Base-by-base conservation (phyloP, 2,797 vertebrate genomes). In the Enteromius mattozi region DNA sequence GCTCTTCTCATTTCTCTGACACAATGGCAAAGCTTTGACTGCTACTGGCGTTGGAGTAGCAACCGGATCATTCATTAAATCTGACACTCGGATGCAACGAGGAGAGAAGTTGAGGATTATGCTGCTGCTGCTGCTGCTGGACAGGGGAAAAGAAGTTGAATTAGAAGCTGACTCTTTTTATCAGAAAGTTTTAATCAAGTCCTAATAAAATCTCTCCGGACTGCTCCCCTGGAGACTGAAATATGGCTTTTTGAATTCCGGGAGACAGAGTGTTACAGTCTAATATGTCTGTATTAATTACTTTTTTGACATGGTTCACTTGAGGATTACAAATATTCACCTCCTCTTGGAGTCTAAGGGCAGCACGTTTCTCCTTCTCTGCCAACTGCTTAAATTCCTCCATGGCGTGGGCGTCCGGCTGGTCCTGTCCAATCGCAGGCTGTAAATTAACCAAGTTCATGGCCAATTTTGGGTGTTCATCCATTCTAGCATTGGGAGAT, bases 281-380 rank as follows among this genome's bases (percentile, higher is more conserved):
- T 76, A 61, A 80, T 33, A 66, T 77, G 49, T 85, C 76, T 71
- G 66, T 30, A 83, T 74, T 85, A 85, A 69, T 83, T 66, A 76
- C 71, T 47, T 70, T 83, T 78, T 51, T 8, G 51, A 74, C 70
- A 74, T 56, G 78, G 78, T 85, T 82, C 40, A 65, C 80, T 82
- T 83, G 80, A 83, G 77, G 71, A 69, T 81, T 75, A 68, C 74
- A 72, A 63, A 71, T 40, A 30, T 65, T 49, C 81, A 90, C 90
- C 93, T 91, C 84, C 17, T 82, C 81, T 40, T 91, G 87, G 45
- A 81, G 80, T 79, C 80, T 79, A 10, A 91, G 83, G 8, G 87
- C 86, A 19, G 51, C 75, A 24, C 81, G 59, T 74, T 75, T 89
- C 49, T 91, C 89, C 79, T 88, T 72, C 7, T 68, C 79, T 37